These are phyloP conservation scores for Sphaerophoria rueppellii DNA, from an alignment of 2,888 invertebrate genomes.

Conservation along the genomic window DNA sequence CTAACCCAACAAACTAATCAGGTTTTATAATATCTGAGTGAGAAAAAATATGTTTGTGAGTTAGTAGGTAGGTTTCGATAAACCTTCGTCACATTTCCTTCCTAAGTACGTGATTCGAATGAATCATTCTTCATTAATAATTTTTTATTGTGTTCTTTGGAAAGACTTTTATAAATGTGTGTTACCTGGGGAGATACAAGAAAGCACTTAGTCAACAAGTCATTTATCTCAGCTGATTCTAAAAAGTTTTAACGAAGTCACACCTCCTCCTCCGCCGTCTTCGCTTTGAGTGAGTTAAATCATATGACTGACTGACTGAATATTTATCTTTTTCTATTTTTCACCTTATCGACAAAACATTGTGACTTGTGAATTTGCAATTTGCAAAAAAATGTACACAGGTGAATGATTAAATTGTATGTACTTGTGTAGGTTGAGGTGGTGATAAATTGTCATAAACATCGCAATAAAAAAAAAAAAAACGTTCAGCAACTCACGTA, in stretches of 20 bases:
- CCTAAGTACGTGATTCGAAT: conserved; percentile 1
- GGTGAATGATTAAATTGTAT: neutral
- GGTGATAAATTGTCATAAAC: neutral
- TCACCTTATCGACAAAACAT: conserved; percentile 2
- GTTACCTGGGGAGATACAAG: conserved; percentile 4
- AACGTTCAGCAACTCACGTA: conserved; percentile 50
- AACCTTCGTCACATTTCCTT: conserved; percentile 20
- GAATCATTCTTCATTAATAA: neutral
- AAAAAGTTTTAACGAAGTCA: conserved; percentile 14
- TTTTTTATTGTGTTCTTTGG: neutral
- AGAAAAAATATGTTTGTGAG: conserved; percentile 1
- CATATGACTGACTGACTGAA: conserved; percentile 58
- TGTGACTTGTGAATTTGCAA: conserved; percentile 32
- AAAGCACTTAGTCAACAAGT: neutral
- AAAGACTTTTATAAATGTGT: neutral
- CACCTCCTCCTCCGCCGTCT: neutral
- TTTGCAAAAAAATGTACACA: conserved; percentile 6
- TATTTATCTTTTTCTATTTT: conserved; percentile 10
- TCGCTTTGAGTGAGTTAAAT: conserved; percentile 28
- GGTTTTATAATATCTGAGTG: neutral
- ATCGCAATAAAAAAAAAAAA: neutral
- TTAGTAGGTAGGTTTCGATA: conserved; percentile 8
- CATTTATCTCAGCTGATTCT: neutral
- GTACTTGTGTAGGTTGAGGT: neutral
- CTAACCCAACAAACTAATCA: neutral